Base-by-base conservation (phyloP, 2,888 invertebrate species). In the Eristalis pertinax region DNA sequence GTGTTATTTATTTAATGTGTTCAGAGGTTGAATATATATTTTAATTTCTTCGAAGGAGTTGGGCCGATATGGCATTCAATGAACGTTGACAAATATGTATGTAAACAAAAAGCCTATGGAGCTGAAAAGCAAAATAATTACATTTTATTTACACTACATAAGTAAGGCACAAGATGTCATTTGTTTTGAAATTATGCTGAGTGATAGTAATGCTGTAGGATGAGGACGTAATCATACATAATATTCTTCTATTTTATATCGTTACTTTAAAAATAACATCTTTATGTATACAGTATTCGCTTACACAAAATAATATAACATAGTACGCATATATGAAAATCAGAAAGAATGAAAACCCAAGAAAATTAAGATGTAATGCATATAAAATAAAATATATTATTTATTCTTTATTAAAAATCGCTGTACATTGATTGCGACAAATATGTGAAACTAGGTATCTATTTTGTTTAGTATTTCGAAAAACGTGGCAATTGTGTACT, bases 71-170 rank as follows among this genome's bases (percentile, higher is more conserved):
- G 19, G 2, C 19, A 50, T 7, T 50, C 50, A 19, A 19, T 50
- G 50, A 50, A 19, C 50, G 50, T 5, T 50, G 4, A 50, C 50
- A 50, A 19, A 67, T 74, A 41, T 79, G 32, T 32, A 56, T 79
- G 32, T 32, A 1, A 32, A 43, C 79, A 26, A 76, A 68, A 75
- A 68, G 83, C 60, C 70, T 84, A 87, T 84, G 79, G 79, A 80
- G 79, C 87, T 87, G 87, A 77, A 87, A 87, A 73, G 75, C 76
- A 84, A 75, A 87, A 73, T 73, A 76, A 68, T 86, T 75, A n/a
- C 35, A 64, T n/a, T 80, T 80, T 72, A 76, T 63, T 62, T 78
- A 56, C 35, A 69, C 63, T 38, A 22, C 26, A 22, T 65, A 65
- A 64, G 7, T 65, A 65, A 64, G 64, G 64, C 64, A 65, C 64